phyloP scores from a whole-genome alignment of 2,113 vertebrate species.

The Potamarius usumacintae region DNA sequence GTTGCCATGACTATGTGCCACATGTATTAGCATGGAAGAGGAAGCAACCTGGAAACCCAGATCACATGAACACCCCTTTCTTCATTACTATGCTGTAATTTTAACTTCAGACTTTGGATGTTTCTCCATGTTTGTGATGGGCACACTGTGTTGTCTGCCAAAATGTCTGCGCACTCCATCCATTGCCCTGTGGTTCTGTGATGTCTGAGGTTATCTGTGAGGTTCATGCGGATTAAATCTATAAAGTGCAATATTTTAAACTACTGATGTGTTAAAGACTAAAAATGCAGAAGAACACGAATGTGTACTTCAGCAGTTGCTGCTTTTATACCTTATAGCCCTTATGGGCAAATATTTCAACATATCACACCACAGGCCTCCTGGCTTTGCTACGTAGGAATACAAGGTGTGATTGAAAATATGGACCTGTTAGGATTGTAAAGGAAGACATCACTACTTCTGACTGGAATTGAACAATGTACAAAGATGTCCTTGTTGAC shows the following conservation, averaged over 20 bases:
- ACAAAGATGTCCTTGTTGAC: not conserved
- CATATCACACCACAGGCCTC: conserved; percentile 26
- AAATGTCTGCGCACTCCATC: conserved; percentile 54
- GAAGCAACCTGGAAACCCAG: not conserved
- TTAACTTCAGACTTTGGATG: conserved; percentile 23
- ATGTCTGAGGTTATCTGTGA: conserved; percentile 62
- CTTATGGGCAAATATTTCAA: conserved; percentile 56
- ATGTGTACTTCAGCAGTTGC: conserved; percentile 59
- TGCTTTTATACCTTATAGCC: conserved; percentile 72
- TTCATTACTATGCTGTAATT: not conserved
- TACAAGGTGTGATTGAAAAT: not conserved
- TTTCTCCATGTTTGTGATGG: conserved; percentile 26
- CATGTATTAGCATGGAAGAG: conserved; percentile 8
- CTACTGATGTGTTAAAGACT: conserved; percentile 59
- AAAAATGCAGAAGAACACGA: conserved; percentile 47
- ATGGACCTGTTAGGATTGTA: conserved; percentile 11
- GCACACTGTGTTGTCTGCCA: conserved; percentile 53
- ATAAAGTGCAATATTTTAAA: conserved; percentile 75
- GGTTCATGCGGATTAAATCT: conserved; percentile 63
- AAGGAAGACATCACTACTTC: conserved; percentile 16
- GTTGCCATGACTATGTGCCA: conserved; percentile 21
- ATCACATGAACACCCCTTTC: conserved; percentile 16
- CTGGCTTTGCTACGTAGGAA: not conserved
- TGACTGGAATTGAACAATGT: conserved; percentile 9
- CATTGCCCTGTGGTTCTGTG: conserved; percentile 62